Conservation (phyloP, 2,888 invertebrate species). For the Colletes collaris region DNA sequence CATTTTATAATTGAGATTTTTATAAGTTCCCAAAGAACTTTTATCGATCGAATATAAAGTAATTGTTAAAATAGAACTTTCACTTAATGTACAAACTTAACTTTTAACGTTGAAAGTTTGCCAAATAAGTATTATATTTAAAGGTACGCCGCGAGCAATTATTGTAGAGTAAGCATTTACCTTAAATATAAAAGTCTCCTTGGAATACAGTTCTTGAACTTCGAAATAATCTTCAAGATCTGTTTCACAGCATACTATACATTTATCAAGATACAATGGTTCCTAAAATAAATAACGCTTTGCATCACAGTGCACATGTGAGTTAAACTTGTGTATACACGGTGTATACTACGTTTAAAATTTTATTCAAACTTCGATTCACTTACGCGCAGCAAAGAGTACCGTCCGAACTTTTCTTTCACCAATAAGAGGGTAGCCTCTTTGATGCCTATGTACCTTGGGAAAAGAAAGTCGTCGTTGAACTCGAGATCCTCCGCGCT, state of each 20-base stretch:
- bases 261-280: slow-evolving; percentile 94
- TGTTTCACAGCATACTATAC: slow-evolving; percentile 95
- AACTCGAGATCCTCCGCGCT: slow-evolving; percentile 88
- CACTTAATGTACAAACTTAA: too few species aligned
- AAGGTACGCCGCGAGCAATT: too few species aligned
- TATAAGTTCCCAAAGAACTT: too few species aligned
- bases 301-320: background rate
- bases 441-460: slow-evolving; percentile 90
- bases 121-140: too few species aligned
- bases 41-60: too few species aligned
- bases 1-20: too few species aligned
- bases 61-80: too few species aligned
- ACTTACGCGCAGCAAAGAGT: slow-evolving; percentile 90
- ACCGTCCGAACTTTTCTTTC: slow-evolving; percentile 95
- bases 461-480: slow-evolving; percentile 87
- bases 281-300: slow-evolving; percentile 84
- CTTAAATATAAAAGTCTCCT: slow-evolving; percentile 97
- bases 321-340: background rate
- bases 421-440: slow-evolving; percentile 95
- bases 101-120: too few species aligned
- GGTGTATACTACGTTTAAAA: background rate
- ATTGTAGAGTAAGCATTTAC: slow-evolving; percentile 83
- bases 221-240: slow-evolving; percentile 98
- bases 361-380: background rate
- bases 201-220: slow-evolving; percentile 95